Evolutionary conservation across 2,113 vertebrate species (phyloP), one percentile per base, ranked within the genome.

Genomic region (Proterorhinus semilunaris): DNA sequence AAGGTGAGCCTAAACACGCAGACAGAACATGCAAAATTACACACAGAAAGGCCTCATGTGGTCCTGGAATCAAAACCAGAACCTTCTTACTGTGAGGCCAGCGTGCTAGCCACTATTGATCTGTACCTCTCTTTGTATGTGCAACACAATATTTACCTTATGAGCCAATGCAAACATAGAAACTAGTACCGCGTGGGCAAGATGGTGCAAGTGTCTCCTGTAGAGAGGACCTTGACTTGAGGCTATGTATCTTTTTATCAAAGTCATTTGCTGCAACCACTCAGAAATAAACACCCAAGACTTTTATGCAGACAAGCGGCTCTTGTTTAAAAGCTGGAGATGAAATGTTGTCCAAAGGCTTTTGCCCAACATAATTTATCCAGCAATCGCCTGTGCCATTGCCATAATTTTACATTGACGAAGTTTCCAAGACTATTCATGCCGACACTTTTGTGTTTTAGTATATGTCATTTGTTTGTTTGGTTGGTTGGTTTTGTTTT

Each of bases 201-300:
- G 69, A 58, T 74, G 57, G 80, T 65, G 79, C 71, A 66, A 71
- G 67, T 69, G 72, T 74, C 72, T 76, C 76, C 71, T 53, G 62
- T 70, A 77, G 72, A 78, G 66, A 75, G 68, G 83, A 87, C 86
- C 88, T 89, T 87, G 81, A 86, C 74, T 78, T 48, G 42, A 81
- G 79, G 75, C 74, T 72, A 79, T 66, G 71, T 59, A 80, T 65
- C 55, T 67, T 75, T 0, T 61, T 62, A 36, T 0, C 59, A 58
- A 81, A 71, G 62, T 53, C 69, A 85, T 78, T 81, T 78, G 58
- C 68, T 83, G 69, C 69, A 67, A 74, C 80, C 76, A 78, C 81
- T 82, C 74, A 82, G 70, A 83, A 83, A 82, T 75, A 62, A 65
- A 54, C 59, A 68, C 72, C 75, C 46, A 62, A 45, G 79, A 84